These are phyloP conservation scores for Scaptomyza hsui DNA, from an alignment of 1,140 invertebrate species.

Conservation along the genomic window DNA sequence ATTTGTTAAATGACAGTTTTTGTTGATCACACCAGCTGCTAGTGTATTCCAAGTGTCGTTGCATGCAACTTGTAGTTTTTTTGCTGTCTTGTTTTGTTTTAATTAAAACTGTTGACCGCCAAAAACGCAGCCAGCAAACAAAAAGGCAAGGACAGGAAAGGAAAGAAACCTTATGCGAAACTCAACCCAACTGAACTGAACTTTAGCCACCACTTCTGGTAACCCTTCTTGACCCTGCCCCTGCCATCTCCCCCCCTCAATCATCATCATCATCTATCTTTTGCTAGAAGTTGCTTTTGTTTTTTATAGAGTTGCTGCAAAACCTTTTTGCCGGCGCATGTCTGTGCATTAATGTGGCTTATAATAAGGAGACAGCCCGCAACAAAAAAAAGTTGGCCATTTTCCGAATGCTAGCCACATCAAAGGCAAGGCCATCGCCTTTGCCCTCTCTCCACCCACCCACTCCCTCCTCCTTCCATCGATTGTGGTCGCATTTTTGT, in stretches of 20 bases:
- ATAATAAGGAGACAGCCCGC: slow-evolving; percentile 61
- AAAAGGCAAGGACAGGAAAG: background rate
- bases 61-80: slow-evolving; percentile 26
- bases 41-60: slow-evolving; percentile 30
- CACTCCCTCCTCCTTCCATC: slow-evolving; percentile 19
- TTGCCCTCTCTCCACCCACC: background rate
- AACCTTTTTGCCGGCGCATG: slow-evolving; percentile 66
- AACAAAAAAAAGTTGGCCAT: slow-evolving; percentile 55
- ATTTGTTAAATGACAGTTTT: too few species aligned
- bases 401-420: slow-evolving; percentile 59
- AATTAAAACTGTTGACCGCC: slow-evolving; percentile 78
- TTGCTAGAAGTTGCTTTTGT: slow-evolving; percentile 12
- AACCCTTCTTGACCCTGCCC: too few species aligned
- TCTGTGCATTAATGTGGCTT: slow-evolving; percentile 81
- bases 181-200: slow-evolving; percentile 2
- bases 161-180: background rate
- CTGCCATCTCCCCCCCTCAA: slow-evolving; percentile 2
- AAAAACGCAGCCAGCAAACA: slow-evolving; percentile 7
- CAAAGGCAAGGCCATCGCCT: slow-evolving; percentile 58
- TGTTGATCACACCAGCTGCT: too few species aligned
- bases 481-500: slow-evolving; percentile 71
- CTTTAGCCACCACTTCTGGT: slow-evolving; percentile 8
- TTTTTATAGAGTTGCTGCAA: slow-evolving; percentile 36
- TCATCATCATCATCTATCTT: slow-evolving; percentile 40
- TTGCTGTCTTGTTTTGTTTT: slow-evolving; percentile 69